phyloP scores from a whole-genome alignment of 2,888 invertebrate genomes.

The Oscheius sp. region DNA sequence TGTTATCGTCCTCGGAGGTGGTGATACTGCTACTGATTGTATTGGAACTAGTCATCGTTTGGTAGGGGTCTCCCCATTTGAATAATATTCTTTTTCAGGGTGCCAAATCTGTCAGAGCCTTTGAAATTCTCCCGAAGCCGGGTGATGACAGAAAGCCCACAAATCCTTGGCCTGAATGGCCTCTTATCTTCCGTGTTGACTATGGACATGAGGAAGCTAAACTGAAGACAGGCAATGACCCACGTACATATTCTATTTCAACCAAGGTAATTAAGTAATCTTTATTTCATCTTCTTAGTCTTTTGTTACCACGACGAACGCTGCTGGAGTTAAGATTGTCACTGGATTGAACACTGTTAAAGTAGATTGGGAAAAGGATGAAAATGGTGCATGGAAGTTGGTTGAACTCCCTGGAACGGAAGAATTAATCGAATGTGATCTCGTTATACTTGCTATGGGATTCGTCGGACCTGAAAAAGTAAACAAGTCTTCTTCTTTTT shows the following conservation, averaged over 20 bases:
- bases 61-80: conserved; percentile 69
- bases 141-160: conserved; percentile 82
- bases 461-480: conserved; percentile 76
- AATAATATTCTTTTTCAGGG: conserved; percentile 77
- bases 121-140: conserved; percentile 95
- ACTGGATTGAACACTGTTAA: conserved; percentile 87
- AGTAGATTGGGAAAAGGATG: conserved; percentile 74
- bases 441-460: conserved; percentile 95
- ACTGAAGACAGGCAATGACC: conserved; percentile 83
- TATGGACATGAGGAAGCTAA: conserved; percentile 98
- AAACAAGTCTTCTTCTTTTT: neutral
- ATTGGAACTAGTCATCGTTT: conserved; percentile 92
- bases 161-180: conserved; percentile 99
- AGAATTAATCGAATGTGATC: conserved; percentile 81
- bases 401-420: conserved; percentile 83
- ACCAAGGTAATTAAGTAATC: conserved; percentile 78
- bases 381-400: conserved; percentile 89
- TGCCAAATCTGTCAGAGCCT: conserved; percentile 89
- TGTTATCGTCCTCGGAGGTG: conserved; percentile 87
- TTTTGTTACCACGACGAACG: conserved; percentile 59
- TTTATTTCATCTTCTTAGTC: conserved; percentile 29
- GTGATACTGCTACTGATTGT: conserved; percentile 94
- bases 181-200: conserved; percentile 92
- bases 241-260: conserved; percentile 88
- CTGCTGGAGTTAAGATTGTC: conserved; percentile 72